Evolutionary conservation across 2,888 invertebrate species (phyloP).

Genomic region (Ormyrus rosae): DNA sequence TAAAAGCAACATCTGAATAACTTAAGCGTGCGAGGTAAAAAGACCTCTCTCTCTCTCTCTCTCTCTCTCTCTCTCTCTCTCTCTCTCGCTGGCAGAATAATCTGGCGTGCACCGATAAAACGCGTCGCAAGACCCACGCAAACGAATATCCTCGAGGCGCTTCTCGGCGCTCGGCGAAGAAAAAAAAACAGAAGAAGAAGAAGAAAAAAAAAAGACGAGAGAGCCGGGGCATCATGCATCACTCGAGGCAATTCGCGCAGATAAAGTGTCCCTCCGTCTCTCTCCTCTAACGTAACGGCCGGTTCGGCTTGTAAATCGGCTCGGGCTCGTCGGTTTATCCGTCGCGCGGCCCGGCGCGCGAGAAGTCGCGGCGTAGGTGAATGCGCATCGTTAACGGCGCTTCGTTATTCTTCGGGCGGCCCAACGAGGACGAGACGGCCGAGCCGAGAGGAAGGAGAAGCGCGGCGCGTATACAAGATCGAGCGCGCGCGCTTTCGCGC

Average conservation of each 20-base stretch:
- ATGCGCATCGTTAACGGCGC: conserved; percentile 48
- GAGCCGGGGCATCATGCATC: conserved; percentile 17
- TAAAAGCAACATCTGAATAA: conserved; percentile 10
- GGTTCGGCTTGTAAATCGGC: conserved; percentile 23
- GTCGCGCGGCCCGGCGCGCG: conserved; percentile 48
- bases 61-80: not conserved
- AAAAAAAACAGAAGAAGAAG: not conserved
- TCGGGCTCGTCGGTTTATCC: conserved; percentile 16
- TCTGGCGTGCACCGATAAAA: conserved; percentile 6
- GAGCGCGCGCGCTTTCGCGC: conserved; percentile 5
- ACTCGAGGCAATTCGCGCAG: conserved; percentile 25
- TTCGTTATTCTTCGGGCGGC: conserved; percentile 42
- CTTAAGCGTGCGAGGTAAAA: not conserved
- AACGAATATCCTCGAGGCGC: not conserved
- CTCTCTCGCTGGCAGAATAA: conserved; percentile 8
- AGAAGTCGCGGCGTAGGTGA: conserved; percentile 35
- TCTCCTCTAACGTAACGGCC: not conserved
- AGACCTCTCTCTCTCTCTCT: too few relatives aligned
- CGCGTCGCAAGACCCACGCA: conserved; percentile 33
- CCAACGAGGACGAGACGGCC: not conserved
- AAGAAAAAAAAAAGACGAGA: conserved; percentile 14
- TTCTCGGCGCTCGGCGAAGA: not conserved
- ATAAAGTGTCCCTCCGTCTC: conserved; percentile 7
- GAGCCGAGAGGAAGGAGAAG: too few relatives aligned
- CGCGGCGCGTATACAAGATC: not conserved